Base-by-base conservation (phyloP, 1,140 invertebrate genomes). In the Caenorhabditis remanei region DNA sequence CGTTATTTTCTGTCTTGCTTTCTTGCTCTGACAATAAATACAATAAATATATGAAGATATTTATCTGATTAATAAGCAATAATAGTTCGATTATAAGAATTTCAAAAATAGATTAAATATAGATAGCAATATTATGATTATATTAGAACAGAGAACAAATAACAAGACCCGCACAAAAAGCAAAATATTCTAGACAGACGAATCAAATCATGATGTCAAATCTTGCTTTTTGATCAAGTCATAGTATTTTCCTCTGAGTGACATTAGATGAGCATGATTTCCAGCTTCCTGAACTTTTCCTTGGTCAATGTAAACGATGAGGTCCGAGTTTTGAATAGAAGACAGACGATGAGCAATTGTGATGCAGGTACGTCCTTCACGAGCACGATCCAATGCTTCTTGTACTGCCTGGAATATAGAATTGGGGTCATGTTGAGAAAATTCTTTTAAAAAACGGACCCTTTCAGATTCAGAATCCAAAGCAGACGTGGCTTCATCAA, bases 291-390 rank as follows among this genome's bases (percentile, higher is more conserved):
- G 90, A 71, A 41, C 93, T 90, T 63, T 90, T 55, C 93, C 93
- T 8, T 91, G 53, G 67, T 93, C 90, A 19, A 94, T 87, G 32
- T 94, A 93, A n/a, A 85, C 67, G 89, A 91, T n/a, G 91, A 40
- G 46, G 89, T 90, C 55, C 92, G 93, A 9, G 93, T 91, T 90
- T 53, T 87, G 89, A 53, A 90, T 88, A 9, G 93, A 94, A 32
- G 93, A 94, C 48, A 94, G 91, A 41, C 93, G 88, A 88, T 94
- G 93, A 41, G 93, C 93, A 56, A 94, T 94, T n/a, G 92, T 93
- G 40, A 94, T 92, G 4, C 93, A 93, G 11, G 93, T 94, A 32
- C 93, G 87, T 13, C 93, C 93, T 65, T 91, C 89, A 48, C 89
- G 67, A 14, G 89, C 89, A 5, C 75, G 89, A 65, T 91, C 89